phyloP scores from a whole-genome alignment of 2,113 vertebrate species.

The Pituophis catenifer region DNA sequence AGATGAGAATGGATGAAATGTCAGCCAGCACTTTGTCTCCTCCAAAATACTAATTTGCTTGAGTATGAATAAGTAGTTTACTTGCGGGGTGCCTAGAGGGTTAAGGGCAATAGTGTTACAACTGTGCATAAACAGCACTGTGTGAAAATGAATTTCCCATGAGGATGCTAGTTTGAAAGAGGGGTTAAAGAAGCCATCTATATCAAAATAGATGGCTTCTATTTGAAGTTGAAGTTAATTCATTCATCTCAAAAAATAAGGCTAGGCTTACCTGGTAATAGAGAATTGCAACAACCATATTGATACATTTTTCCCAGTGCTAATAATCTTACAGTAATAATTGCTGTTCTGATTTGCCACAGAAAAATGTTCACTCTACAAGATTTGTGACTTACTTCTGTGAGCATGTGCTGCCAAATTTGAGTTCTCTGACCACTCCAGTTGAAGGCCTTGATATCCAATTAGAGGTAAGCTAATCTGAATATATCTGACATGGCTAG shows the following conservation, averaged over 20 bases:
- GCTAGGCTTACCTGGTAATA: background rate
- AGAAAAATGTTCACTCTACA: slow-evolving; percentile 99
- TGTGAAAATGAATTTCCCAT: background rate
- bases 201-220: too few relatives aligned
- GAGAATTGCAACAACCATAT: background rate
- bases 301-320: background rate
- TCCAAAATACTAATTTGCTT: background rate
- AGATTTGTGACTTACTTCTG: slow-evolving; percentile 97
- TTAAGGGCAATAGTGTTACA: background rate
- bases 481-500: background rate
- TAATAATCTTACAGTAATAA: background rate
- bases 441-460: slow-evolving; percentile 95
- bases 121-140: background rate
- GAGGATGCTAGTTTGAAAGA: too few relatives aligned
- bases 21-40: too few relatives aligned
- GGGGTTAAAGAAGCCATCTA: too few relatives aligned
- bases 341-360: slow-evolving; percentile 37
- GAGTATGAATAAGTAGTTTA: background rate
- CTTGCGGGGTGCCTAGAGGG: background rate
- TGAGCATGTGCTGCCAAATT: slow-evolving; percentile 92
- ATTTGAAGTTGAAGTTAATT: background rate
- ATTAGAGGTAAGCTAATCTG: slow-evolving; percentile 83
- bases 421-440: slow-evolving; percentile 86
- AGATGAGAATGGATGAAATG: background rate
- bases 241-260: background rate